Evolutionary conservation across 2,797 vertebrate genomes (phyloP), one percentile per base, ranked within the genome.

Genomic region (Dromococcyx pavoninus): DNA sequence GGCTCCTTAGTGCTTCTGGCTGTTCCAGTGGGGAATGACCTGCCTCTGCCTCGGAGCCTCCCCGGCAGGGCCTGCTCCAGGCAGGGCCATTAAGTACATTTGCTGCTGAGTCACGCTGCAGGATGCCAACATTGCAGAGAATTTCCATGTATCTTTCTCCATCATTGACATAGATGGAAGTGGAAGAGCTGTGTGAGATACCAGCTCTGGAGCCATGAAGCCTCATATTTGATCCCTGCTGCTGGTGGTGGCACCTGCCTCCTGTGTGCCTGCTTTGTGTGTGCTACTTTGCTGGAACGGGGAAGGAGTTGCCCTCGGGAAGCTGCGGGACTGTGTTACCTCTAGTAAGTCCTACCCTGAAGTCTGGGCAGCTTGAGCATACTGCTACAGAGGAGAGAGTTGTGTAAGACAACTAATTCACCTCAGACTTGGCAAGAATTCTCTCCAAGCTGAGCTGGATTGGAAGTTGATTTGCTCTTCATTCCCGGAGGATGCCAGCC

Each of bases 21-120:
- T 2, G 0, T 8, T 10, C 7, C 0, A 2, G 27, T 5, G 37
- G 33, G 62, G 39, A 66, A 50, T 0, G 46, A 13, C 15, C 64
- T 25, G 64, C 56, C 53, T 2, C 62, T 41, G 35, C 43, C 92
- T 22, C 2, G 57, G 50, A 13, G 72, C 11, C 53, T 53, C 80
- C 1, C 4, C 9, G 3, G 41, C 78, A 44, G 58, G 65, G 35
- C 12, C 2, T 0, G 51, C 87, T 58, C 86, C 80, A 13, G 79
- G 43, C 70, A 32, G 73, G 73, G 53, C 83, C 80, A 3, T 44
- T 24, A 4, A n/a, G 5, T 10, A 11, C 5, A 0, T 23, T 17
- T 53, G 58, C 2, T 91, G 94, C 91, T 82, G 78, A 87, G 62
- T 91, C 88, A 60, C 9, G 2, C 91, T 85, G 85, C 10, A 2